These are phyloP conservation scores for Apamea epomidion DNA, from an alignment of 2,888 invertebrate genomes.

Conservation along the genomic window DNA sequence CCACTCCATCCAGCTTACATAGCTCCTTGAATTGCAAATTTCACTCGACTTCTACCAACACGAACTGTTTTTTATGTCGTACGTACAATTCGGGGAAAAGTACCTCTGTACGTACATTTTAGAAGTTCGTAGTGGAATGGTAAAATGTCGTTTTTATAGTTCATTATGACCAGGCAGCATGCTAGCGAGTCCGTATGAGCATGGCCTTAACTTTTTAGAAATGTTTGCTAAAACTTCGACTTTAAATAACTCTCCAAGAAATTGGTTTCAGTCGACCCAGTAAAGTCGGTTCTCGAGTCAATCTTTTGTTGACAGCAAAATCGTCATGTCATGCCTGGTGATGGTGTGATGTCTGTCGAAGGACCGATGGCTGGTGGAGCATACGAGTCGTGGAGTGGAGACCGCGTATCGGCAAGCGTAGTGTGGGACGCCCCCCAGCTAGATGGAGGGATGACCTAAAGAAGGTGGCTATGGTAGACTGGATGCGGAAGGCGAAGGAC, in stretches of 20 bases:
- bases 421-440: too few species aligned
- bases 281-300: background rate
- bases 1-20: constrained; percentile 62
- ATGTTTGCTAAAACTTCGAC: background rate
- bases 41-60: constrained; percentile 67
- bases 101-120: constrained; percentile 24
- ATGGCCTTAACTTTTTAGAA: background rate
- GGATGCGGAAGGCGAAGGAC: too few species aligned
- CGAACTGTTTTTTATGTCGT: constrained; percentile 64
- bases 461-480: too few species aligned
- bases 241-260: background rate
- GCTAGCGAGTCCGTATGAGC: background rate
- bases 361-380: too few species aligned
- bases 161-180: background rate
- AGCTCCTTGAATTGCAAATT: constrained; percentile 83
- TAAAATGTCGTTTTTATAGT: constrained; percentile 4
- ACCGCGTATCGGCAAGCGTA: too few species aligned
- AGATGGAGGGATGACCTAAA: too few species aligned
- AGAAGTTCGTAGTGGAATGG: constrained; percentile 1
- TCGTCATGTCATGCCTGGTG: too few species aligned
- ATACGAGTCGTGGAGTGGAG: too few species aligned
- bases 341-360: too few species aligned
- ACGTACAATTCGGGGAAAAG: constrained; percentile 48
- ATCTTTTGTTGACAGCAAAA: too few species aligned
- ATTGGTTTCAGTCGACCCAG: background rate